Evolutionary conservation across 2,797 vertebrate genomes (phyloP).

Genomic region (Danio choprae): DNA sequence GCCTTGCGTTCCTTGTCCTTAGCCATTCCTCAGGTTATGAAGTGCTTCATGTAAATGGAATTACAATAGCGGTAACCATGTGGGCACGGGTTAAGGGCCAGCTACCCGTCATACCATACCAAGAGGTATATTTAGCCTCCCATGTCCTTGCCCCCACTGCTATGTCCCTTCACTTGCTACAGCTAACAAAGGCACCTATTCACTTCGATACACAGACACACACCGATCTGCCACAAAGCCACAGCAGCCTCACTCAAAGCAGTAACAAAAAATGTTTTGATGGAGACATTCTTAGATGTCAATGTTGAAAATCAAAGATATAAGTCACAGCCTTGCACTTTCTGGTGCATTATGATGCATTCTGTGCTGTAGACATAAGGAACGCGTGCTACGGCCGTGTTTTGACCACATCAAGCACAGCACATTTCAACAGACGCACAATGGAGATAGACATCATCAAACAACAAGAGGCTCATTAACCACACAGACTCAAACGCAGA

Average conservation of each 20-base stretch:
- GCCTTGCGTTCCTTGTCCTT: not conserved
- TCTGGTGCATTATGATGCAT: constrained; percentile 11
- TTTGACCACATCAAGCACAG: constrained; percentile 80
- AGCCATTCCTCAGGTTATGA: constrained; percentile 20
- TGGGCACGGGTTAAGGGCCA: constrained; percentile 38
- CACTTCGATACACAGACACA: constrained; percentile 21
- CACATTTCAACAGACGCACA: constrained; percentile 70
- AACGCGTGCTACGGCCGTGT: constrained; percentile 58
- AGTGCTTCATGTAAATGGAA: constrained; percentile 9
- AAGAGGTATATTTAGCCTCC: constrained; percentile 53
- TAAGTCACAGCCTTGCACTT: constrained; percentile 29
- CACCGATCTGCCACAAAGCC: constrained; percentile 41
- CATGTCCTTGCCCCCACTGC: constrained; percentile 45
- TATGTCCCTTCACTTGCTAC: constrained; percentile 26
- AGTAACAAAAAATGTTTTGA: constrained; percentile 40
- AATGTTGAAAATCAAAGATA: constrained; percentile 30
- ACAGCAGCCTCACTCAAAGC: constrained; percentile 18
- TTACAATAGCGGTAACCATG: constrained; percentile 26
- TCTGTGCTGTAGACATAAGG: constrained; percentile 63
- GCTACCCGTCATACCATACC: constrained; percentile 24
- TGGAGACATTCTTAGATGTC: constrained; percentile 21
- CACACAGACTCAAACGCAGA: constrained; percentile 59
- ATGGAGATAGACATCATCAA: constrained; percentile 68
- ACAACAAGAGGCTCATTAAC: constrained; percentile 64
- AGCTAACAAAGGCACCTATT: constrained; percentile 39